Percentiles rank a stretch among this genome's conserved stretches.
These are phyloP conservation scores for Notolepis coatsorum DNA, from an alignment of 2,797 vertebrate species.

Conservation along the genomic window DNA sequence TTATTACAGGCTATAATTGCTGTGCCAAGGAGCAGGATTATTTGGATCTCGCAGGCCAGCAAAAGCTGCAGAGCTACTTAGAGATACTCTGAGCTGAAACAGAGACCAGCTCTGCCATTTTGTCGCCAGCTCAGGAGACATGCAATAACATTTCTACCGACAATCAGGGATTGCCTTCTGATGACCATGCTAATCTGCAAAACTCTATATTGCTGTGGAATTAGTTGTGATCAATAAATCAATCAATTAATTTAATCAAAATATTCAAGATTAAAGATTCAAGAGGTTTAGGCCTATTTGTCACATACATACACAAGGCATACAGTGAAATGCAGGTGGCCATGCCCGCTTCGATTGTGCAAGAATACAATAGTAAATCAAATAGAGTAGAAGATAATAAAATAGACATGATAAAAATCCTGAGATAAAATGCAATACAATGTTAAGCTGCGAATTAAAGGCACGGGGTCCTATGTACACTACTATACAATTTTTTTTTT, in stretches of 20 bases:
- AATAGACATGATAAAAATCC: too few species aligned
- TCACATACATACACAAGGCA: too few species aligned
- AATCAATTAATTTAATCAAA: too few species aligned
- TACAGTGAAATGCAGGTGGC: too few species aligned
- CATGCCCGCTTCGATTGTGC: not conserved
- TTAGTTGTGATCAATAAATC: conserved; percentile 21
- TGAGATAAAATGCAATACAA: too few species aligned
- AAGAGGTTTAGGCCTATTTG: too few species aligned
- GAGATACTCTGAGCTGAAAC: conserved; percentile 70
- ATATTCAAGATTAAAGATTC: too few species aligned
- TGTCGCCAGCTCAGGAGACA: conserved; percentile 67
- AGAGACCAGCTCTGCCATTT: conserved; percentile 58
- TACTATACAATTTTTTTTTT: too few species aligned
- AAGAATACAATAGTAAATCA: not conserved
- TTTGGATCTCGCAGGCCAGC: conserved; percentile 63
- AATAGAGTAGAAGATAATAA: too few species aligned
- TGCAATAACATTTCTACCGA: conserved; percentile 61
- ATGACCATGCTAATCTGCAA: conserved; percentile 17
- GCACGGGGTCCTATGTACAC: too few species aligned
- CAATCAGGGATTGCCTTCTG: conserved; percentile 47
- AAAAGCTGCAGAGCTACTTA: conserved; percentile 73
- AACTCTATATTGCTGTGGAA: conserved; percentile 31
- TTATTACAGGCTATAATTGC: conserved; percentile 73
- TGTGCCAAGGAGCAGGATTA: conserved; percentile 72
- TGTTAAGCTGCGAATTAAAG: too few species aligned